These are phyloP conservation scores for Seira musarum DNA, from an alignment of 2,888 invertebrate species.

Conservation along the genomic window DNA sequence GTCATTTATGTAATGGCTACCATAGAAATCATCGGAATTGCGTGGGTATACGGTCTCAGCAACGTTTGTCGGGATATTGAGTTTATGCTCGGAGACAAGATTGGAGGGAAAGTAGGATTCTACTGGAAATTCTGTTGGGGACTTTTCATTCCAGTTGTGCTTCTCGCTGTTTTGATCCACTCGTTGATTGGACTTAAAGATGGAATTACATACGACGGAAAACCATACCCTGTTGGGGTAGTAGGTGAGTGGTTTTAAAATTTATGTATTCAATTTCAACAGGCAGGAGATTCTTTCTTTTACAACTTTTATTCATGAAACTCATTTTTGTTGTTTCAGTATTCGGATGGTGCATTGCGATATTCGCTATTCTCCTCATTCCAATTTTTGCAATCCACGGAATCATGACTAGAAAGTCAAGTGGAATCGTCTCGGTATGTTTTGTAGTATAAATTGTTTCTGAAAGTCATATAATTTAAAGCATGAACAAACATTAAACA, in stretches of 20 bases:
- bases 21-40: conserved; percentile 76
- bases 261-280: too few relatives aligned
- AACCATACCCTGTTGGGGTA: conserved; percentile 19
- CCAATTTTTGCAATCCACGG: conserved; percentile 49
- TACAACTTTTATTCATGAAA: too few relatives aligned
- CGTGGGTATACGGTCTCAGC: conserved; percentile 78
- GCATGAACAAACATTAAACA: neutral
- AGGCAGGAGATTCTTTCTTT: too few relatives aligned
- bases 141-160: neutral
- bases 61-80: conserved; percentile 83
- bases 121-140: conserved; percentile 17
- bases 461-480: conserved; percentile 40
- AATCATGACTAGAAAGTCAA: conserved; percentile 42
- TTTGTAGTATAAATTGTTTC: too few relatives aligned
- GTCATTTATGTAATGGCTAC: conserved; percentile 77
- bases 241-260: too few relatives aligned
- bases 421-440: too few relatives aligned
- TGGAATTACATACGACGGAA: conserved; percentile 16
- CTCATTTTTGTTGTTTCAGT: too few relatives aligned
- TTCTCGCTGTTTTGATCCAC: conserved; percentile 14
- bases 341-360: conserved; percentile 49
- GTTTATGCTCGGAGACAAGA: conserved; percentile 77
- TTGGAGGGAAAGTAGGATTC: neutral
- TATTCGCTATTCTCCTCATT: conserved; percentile 47
- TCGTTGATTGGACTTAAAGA: conserved; percentile 29